A percentile compares a stretch with the other conserved stretches of the same genome.
Conservation (phyloP, 1,140 invertebrate species). For the Atopsyche davidsoni region DNA sequence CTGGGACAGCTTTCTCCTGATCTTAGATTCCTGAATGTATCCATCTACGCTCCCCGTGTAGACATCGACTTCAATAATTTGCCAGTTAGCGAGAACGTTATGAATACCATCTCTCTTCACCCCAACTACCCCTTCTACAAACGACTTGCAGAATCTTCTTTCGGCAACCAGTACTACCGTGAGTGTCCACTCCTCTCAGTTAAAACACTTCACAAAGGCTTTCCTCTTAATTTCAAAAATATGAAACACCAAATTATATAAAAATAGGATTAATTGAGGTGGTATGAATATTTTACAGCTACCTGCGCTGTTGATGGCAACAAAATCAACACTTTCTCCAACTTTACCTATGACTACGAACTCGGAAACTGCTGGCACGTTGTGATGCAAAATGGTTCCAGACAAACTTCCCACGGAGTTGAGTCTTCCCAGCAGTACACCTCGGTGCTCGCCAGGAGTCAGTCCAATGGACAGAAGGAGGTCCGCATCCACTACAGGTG, state of each 20-base stretch:
- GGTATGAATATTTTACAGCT: constrained; percentile 47
- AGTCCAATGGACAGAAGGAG: constrained; percentile 31
- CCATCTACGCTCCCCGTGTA: constrained; percentile 39
- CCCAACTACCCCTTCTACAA: constrained; percentile 38
- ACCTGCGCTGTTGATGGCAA: constrained; percentile 52
- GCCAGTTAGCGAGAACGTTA: constrained; percentile 25
- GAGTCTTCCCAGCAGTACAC: constrained; percentile 29
- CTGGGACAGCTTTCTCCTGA: constrained; percentile 37
- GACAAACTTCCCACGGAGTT: constrained; percentile 24
- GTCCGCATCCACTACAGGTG: constrained; percentile 42
- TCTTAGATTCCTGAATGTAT: constrained; percentile 39
- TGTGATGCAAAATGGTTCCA: constrained; percentile 47
- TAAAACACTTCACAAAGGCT: not conserved
- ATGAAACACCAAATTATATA: no score
- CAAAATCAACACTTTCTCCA: constrained; percentile 55
- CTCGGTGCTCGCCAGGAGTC: constrained; percentile 33
- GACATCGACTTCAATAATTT: constrained; percentile 40
- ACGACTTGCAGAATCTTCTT: constrained; percentile 37
- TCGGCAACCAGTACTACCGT: constrained; percentile 41
- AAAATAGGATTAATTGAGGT: not conserved
- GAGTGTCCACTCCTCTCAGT: constrained; percentile 32
- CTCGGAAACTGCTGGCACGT: constrained; percentile 56
- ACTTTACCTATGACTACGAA: constrained; percentile 47
- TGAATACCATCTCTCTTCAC: constrained; percentile 38
- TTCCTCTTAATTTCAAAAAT: no score